These are phyloP conservation scores for Paralvinella palmiformis DNA, from an alignment of 1,140 invertebrate species.

Conservation along the genomic window DNA sequence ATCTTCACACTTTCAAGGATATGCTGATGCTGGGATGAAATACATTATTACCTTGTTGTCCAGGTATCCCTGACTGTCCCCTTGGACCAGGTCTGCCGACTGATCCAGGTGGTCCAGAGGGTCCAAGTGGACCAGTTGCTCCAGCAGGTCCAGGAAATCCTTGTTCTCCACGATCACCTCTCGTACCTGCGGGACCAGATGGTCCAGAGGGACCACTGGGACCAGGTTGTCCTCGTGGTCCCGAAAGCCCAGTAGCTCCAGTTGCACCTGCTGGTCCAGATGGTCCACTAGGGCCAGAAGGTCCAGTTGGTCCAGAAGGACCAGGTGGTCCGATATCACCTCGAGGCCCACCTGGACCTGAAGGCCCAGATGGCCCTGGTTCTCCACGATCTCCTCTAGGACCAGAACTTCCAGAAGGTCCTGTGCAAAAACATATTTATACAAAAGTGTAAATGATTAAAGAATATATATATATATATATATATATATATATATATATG, in stretches of 20 bases:
- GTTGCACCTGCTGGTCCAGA: neutral
- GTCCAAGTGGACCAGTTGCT: slow-evolving; percentile 6
- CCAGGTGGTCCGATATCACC: slow-evolving; percentile 5
- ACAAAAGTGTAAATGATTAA: neutral
- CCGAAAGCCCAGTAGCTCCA: neutral
- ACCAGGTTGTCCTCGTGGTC: neutral
- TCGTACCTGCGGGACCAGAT: slow-evolving; percentile 11
- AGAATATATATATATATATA: neutral
- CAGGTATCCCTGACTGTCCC: slow-evolving; percentile 7
- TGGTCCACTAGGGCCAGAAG: neutral
- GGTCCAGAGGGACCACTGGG: slow-evolving; percentile 1
- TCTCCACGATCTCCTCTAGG: slow-evolving; percentile 2
- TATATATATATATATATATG: neutral
- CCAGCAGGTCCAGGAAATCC: slow-evolving; percentile 14
- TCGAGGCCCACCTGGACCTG: slow-evolving; percentile 4
- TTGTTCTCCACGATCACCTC: slow-evolving; percentile 9
- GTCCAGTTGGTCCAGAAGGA: slow-evolving; percentile 5
- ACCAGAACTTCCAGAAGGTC: slow-evolving; percentile 11
- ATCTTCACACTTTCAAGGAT: no score
- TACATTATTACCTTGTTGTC: slow-evolving; percentile 6
- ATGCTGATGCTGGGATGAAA: no score
- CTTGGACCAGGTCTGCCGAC: neutral
- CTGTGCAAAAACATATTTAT: neutral
- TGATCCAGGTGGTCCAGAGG: neutral
- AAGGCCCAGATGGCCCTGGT: neutral